Evolutionary conservation across 37 sponge, comb jelly and placozoan genomes (phyloP).

Genomic region (Ephydatia muelleri): DNA sequence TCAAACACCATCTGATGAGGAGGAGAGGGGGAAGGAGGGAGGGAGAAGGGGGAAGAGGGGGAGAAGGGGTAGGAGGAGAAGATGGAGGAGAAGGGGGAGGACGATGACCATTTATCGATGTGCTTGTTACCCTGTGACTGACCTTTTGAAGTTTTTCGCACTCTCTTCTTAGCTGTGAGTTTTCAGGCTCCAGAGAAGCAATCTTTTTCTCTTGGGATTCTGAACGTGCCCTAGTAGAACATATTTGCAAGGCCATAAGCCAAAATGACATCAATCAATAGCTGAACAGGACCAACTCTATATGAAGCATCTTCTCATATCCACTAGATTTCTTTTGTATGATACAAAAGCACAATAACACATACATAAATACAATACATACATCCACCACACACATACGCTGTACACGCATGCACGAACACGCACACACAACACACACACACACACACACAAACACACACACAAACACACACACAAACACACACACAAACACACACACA

Average conservation of each 20-base stretch:
- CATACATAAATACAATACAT: neutral
- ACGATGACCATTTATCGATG: neutral
- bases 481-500: no score
- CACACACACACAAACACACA: no score
- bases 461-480: no score
- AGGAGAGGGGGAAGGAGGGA: neutral
- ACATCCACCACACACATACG: no score
- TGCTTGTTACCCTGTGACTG: neutral
- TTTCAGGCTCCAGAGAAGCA: slow-evolving; percentile 20
- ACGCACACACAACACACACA: no score
- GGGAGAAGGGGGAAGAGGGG: neutral
- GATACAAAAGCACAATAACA: neutral
- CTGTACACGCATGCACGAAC: no score
- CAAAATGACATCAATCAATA: neutral
- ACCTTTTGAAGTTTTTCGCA: slow-evolving; percentile 25
- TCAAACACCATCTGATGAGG: slow-evolving; percentile 17
- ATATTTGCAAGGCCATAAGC: neutral
- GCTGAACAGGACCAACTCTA: neutral
- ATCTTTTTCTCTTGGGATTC: slow-evolving; percentile 5
- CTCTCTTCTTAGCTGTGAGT: slow-evolving; percentile 5
- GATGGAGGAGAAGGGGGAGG: neutral
- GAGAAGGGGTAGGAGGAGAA: neutral
- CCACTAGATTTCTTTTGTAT: neutral
- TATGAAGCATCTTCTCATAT: neutral
- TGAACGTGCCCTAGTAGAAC: neutral